phyloP scores from a whole-genome alignment of 2,113 vertebrate species.

The Aptenodytes patagonicus region DNA sequence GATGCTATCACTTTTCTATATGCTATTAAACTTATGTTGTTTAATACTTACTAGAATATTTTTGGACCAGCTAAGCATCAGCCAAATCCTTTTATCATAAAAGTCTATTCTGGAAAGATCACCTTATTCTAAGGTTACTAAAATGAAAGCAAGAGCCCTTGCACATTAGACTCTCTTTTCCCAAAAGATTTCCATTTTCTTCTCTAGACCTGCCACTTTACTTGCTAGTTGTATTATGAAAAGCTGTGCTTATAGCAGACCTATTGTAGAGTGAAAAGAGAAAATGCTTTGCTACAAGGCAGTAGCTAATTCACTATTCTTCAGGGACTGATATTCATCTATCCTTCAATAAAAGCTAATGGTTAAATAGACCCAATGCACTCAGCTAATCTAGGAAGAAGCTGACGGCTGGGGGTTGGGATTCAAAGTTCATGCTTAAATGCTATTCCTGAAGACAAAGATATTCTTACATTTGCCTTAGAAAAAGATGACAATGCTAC shows the following conservation, averaged over 20 bases:
- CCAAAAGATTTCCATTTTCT: constrained; percentile 65
- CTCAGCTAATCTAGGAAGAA: constrained; percentile 74
- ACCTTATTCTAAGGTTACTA: constrained; percentile 20
- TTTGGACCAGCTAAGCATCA: background rate
- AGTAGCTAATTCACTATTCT: constrained; percentile 75
- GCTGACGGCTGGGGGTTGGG: constrained; percentile 57
- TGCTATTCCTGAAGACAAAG: constrained; percentile 51
- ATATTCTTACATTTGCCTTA: constrained; percentile 43
- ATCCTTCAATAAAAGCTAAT: constrained; percentile 75
- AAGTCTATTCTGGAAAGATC: constrained; percentile 38
- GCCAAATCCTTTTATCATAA: constrained; percentile 21
- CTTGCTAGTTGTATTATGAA: constrained; percentile 57
- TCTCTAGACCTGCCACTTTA: constrained; percentile 40
- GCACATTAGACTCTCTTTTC: constrained; percentile 28
- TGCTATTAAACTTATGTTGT: background rate
- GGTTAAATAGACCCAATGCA: constrained; percentile 71
- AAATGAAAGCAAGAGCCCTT: constrained; percentile 41
- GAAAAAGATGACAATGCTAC: constrained; percentile 39
- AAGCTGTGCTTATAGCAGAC: constrained; percentile 61
- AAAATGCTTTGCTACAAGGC: constrained; percentile 71
- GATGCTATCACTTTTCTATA: background rate
- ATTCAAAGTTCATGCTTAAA: constrained; percentile 61
- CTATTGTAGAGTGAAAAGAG: constrained; percentile 63
- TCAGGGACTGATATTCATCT: constrained; percentile 71
- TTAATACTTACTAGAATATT: constrained; percentile 21